Conservation (phyloP, 2,797 vertebrate genomes). For the Coendou prehensilis region DNA sequence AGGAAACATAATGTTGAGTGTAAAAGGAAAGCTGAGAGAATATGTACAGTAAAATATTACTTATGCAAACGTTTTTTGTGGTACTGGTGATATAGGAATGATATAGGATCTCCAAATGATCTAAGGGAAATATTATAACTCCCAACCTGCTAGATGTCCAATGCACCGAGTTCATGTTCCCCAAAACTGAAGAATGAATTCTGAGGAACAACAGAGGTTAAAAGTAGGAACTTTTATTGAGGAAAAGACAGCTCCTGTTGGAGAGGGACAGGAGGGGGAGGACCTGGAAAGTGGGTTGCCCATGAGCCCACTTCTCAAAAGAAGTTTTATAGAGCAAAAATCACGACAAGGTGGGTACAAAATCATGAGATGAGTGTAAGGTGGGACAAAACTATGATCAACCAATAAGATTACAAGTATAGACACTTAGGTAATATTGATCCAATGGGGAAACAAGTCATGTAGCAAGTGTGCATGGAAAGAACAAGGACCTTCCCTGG, state of each 20-base stretch:
- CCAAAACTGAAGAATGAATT: background rate
- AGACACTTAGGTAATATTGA: background rate
- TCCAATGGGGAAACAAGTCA: background rate
- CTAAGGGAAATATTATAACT: background rate
- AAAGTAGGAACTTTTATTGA: background rate
- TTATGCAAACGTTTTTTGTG: background rate
- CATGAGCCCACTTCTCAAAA: background rate
- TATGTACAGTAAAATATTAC: background rate
- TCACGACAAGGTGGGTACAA: background rate
- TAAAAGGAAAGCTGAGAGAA: conserved; percentile 43
- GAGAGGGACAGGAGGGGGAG: background rate
- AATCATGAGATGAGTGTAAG: background rate
- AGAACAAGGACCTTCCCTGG: background rate
- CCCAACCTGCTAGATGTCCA: background rate
- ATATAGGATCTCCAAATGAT: background rate
- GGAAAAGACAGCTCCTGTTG: background rate
- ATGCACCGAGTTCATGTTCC: background rate
- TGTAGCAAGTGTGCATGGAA: background rate
- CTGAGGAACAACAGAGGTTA: background rate
- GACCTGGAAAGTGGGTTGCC: background rate
- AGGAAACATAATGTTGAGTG: background rate
- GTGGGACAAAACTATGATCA: background rate
- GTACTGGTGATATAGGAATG: background rate
- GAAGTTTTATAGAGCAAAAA: background rate
- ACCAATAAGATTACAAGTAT: background rate